phyloP scores from a whole-genome alignment of 2,113 vertebrate species.

The Hemiscyllium ocellatum region DNA sequence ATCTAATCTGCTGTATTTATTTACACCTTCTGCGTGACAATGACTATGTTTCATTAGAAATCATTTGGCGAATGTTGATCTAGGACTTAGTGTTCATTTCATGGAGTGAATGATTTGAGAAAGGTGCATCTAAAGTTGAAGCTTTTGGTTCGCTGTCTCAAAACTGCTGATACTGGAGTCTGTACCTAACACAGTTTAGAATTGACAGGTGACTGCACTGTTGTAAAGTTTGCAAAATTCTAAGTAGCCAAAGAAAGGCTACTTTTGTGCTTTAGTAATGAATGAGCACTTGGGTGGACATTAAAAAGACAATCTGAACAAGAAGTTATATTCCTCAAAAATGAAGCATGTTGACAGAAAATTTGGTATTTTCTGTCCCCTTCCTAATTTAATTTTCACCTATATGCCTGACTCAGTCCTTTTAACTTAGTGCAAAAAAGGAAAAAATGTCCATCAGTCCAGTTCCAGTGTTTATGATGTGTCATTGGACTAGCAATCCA shows the following conservation, averaged over 20 bases:
- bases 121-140: background rate
- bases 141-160: background rate
- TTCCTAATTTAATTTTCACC: background rate
- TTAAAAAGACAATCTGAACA: background rate
- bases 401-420: no score
- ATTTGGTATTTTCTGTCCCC: background rate
- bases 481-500: no score
- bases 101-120: background rate
- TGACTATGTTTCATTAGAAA: background rate
- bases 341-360: background rate
- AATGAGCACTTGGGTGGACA: background rate
- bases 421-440: background rate
- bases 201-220: background rate
- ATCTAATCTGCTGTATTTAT: background rate
- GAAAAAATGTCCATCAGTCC: background rate
- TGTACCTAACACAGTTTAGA: background rate
- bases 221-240: background rate
- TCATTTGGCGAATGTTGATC: background rate
- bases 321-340: background rate
- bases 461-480: background rate
- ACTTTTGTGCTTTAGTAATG: background rate
- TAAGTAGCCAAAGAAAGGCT: background rate
- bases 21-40: background rate
- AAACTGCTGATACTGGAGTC: background rate
- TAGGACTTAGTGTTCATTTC: background rate